A percentile compares a stretch with the other conserved stretches of the same genome.
These are phyloP conservation scores for Leptonema lineaticorne DNA, from an alignment of 1,140 invertebrate genomes.

Conservation along the genomic window DNA sequence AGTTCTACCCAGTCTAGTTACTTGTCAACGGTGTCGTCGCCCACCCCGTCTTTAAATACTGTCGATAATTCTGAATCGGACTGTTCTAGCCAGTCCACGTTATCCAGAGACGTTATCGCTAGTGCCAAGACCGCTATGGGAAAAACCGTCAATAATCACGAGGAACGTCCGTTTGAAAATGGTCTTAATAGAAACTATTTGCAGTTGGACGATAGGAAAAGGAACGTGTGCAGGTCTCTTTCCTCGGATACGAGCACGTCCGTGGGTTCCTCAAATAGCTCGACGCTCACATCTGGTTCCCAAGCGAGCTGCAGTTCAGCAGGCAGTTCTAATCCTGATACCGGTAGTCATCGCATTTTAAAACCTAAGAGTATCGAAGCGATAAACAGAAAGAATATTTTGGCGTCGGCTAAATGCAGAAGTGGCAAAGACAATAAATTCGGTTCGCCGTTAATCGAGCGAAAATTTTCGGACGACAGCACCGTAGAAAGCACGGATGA, in stretches of 20 bases:
- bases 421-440: constrained; percentile 71
- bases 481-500: constrained; percentile 43
- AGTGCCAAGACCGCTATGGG: constrained; percentile 41
- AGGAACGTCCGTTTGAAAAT: constrained; percentile 26
- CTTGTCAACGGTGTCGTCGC: constrained; percentile 69
- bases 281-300: constrained; percentile 66
- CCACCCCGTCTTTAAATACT: constrained; percentile 57
- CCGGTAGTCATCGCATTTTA: constrained; percentile 63
- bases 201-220: constrained; percentile 49
- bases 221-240: constrained; percentile 59
- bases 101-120: constrained; percentile 42
- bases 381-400: constrained; percentile 81
- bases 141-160: constrained; percentile 3
- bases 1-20: constrained; percentile 73
- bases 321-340: constrained; percentile 60
- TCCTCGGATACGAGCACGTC: constrained; percentile 64
- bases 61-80: constrained; percentile 51
- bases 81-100: constrained; percentile 45
- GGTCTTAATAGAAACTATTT: constrained; percentile 19
- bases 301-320: constrained; percentile 67
- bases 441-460: constrained; percentile 67
- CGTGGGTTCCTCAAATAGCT: constrained; percentile 62
- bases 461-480: constrained; percentile 59
- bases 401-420: constrained; percentile 81
- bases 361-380: constrained; percentile 78